phyloP scores from a whole-genome alignment of 2,888 invertebrate genomes.

The Drosophila neoperkinsi region DNA sequence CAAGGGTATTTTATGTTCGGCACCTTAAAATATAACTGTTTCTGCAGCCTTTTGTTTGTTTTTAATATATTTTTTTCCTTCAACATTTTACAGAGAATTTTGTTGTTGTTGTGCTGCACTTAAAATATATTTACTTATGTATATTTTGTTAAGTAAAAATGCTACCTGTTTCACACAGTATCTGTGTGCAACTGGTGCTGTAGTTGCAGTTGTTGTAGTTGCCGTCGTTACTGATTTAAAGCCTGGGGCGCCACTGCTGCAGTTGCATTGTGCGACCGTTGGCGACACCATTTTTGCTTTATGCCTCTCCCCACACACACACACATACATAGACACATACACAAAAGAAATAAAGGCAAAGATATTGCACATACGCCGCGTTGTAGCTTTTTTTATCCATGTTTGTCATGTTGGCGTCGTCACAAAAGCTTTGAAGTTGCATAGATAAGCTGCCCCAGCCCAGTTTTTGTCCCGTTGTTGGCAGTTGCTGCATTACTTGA shows the following conservation, averaged over 20 bases:
- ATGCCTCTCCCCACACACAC: constrained; percentile 31
- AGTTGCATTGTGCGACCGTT: constrained; percentile 56
- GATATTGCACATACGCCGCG: constrained; percentile 78
- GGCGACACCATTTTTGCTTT: constrained; percentile 75
- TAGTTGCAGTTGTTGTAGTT: constrained; percentile 39
- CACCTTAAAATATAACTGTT: neutral
- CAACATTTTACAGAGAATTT: constrained; percentile 38
- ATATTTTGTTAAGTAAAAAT: constrained; percentile 51
- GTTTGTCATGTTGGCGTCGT: constrained; percentile 52
- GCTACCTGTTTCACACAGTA: constrained; percentile 47
- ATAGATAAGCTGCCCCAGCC: constrained; percentile 53
- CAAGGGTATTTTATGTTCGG: constrained; percentile 10
- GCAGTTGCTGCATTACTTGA: constrained; percentile 62
- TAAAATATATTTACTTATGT: constrained; percentile 71
- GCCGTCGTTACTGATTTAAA: constrained; percentile 13
- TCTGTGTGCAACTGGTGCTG: constrained; percentile 16
- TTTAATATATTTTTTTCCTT: constrained; percentile 11
- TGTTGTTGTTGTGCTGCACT: constrained; percentile 42
- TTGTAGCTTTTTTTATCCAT: constrained; percentile 58
- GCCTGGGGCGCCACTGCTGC: constrained; percentile 23
- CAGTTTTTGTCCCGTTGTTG: constrained; percentile 19
- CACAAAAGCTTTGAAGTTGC: constrained; percentile 79
- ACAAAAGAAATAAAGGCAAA: constrained; percentile 43
- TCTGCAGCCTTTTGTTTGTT: neutral
- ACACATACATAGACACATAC: neutral